Evolutionary conservation across 1,140 invertebrate species (phyloP).

Genomic region (Lepeophtheirus salmonis): DNA sequence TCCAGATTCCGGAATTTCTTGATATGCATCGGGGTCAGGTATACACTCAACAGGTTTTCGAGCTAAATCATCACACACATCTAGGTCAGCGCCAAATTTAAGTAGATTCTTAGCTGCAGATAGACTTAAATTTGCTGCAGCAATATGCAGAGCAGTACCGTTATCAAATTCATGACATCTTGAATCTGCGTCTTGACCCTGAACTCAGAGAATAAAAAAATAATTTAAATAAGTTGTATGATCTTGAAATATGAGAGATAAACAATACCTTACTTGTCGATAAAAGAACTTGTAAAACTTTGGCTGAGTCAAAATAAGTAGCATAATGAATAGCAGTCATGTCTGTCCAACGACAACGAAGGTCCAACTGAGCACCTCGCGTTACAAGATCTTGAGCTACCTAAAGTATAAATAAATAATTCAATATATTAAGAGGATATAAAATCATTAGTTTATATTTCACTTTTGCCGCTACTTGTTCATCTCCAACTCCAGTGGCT

Average conservation of each 20-base stretch:
- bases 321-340: constrained; percentile 39
- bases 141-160: constrained; percentile 35
- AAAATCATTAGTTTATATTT: too few relatives aligned
- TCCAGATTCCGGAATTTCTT: constrained; percentile 27
- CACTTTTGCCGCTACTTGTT: constrained; percentile 25
- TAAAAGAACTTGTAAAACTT: constrained; percentile 30
- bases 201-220: neutral
- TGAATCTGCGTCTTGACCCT: constrained; percentile 28
- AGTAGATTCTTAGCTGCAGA: constrained; percentile 25
- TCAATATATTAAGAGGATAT: too few relatives aligned
- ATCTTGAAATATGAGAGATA: neutral
- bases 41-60: constrained; percentile 31
- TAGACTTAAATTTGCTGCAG: constrained; percentile 33
- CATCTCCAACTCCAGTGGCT: constrained; percentile 33
- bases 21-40: constrained; percentile 29
- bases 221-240: too few relatives aligned
- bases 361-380: constrained; percentile 32
- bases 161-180: constrained; percentile 34
- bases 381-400: constrained; percentile 28
- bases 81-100: constrained; percentile 12
- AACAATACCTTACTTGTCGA: neutral
- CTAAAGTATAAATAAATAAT: too few relatives aligned
- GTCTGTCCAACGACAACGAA: constrained; percentile 36
- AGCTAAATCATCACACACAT: constrained; percentile 29
- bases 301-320: constrained; percentile 36